phyloP scores from a whole-genome alignment of 2,113 vertebrate species.

The Probosciger aterrimus region DNA sequence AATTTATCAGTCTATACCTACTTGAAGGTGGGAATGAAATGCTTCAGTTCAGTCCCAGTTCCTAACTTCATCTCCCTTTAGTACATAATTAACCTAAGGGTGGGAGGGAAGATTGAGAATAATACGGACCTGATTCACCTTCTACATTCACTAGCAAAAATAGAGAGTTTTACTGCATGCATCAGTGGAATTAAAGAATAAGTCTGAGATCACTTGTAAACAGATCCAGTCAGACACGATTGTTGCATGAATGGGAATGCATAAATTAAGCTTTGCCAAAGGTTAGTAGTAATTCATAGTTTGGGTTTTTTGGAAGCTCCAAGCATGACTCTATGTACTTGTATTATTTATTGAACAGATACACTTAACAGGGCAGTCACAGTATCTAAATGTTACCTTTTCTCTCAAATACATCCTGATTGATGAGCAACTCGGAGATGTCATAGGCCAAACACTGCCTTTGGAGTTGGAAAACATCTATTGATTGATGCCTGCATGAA shows the following conservation, averaged over 20 bases:
- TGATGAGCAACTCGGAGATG: neutral
- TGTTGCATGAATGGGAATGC: neutral
- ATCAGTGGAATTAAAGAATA: conserved; percentile 19
- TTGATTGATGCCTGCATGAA: conserved; percentile 17
- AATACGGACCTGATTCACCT: conserved; percentile 24
- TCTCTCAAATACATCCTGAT: neutral
- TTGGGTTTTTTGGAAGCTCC: conserved; percentile 1
- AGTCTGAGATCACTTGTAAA: conserved; percentile 14
- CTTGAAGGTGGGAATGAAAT: neutral
- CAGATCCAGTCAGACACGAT: conserved; percentile 35
- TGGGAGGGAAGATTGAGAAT: neutral
- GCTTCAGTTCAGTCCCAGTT: neutral
- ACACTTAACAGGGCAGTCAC: neutral
- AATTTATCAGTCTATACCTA: neutral
- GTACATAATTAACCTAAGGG: neutral
- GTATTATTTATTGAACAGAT: neutral
- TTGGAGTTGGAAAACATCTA: conserved; percentile 20
- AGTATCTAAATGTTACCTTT: neutral
- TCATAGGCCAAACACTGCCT: conserved; percentile 45
- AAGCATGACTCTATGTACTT: neutral
- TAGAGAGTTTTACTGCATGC: neutral
- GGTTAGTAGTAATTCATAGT: conserved; percentile 26
- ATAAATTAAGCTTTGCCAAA: conserved; percentile 26
- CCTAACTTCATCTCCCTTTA: neutral
- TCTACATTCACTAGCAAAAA: neutral